Conservation (phyloP, 2,888 invertebrate species). For the Argynnis bischoffii region DNA sequence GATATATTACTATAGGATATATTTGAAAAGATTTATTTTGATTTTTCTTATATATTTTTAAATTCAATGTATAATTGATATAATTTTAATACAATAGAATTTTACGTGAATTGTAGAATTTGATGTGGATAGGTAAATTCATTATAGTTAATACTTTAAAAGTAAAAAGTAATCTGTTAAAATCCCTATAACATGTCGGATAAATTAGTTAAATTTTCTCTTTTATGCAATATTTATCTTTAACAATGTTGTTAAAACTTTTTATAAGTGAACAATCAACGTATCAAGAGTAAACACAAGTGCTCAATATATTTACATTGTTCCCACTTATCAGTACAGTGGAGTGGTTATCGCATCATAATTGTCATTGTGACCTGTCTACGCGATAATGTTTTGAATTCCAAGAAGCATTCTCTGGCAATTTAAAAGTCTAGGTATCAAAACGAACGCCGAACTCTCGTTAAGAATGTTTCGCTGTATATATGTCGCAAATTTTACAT, state of each 20-base stretch:
- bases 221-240: not conserved
- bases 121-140: too few species aligned
- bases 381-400: constrained; percentile 59
- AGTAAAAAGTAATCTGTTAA: too few species aligned
- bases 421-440: constrained; percentile 47
- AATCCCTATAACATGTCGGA: too few species aligned
- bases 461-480: constrained; percentile 21
- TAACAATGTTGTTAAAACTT: not conserved
- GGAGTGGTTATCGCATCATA: constrained; percentile 51
- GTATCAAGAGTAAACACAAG: constrained; percentile 18
- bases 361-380: constrained; percentile 68
- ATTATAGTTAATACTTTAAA: too few species aligned
- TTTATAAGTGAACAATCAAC: not conserved
- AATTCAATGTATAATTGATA: too few species aligned
- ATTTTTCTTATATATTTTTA: too few species aligned
- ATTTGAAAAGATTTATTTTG: too few species aligned
- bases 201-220: not conserved
- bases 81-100: too few species aligned
- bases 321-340: constrained; percentile 47
- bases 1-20: too few species aligned
- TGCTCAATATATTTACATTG: constrained; percentile 30
- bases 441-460: constrained; percentile 29
- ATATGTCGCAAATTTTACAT: constrained; percentile 48
- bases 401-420: constrained; percentile 58
- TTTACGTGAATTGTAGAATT: too few species aligned